A percentile compares a stretch with the other conserved stretches of the same genome.
Evolutionary conservation across 2,888 invertebrate genomes (phyloP).

Genomic region (Leucania comma): DNA sequence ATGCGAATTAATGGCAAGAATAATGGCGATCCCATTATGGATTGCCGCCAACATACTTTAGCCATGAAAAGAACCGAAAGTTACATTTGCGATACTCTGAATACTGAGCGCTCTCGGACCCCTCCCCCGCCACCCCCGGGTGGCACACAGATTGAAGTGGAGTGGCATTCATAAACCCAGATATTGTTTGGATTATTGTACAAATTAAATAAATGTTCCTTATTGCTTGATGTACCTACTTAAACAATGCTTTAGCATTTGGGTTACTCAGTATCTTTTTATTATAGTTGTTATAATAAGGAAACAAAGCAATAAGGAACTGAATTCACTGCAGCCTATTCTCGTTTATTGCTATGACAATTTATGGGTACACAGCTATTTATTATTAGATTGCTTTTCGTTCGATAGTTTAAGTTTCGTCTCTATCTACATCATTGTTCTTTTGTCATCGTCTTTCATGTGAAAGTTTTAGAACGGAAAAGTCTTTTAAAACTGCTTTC

Average conservation of each 20-base stretch:
- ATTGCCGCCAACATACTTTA: constrained; percentile 91
- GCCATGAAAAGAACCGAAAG: constrained; percentile 91
- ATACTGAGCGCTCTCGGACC: constrained; percentile 88
- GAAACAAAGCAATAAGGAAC: constrained; percentile 24
- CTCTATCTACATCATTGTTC: constrained; percentile 79
- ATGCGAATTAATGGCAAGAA: constrained; percentile 91
- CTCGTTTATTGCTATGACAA: constrained; percentile 27
- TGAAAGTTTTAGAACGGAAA: constrained; percentile 89
- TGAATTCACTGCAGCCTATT: constrained; percentile 24
- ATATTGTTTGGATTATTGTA: constrained; percentile 71
- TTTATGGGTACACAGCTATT: constrained; percentile 10
- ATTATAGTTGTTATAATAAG: constrained; percentile 25
- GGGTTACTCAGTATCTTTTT: constrained; percentile 40
- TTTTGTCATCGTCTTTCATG: constrained; percentile 85
- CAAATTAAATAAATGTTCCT: constrained; percentile 70
- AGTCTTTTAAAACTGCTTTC: constrained; percentile 89
- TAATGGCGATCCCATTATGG: constrained; percentile 91
- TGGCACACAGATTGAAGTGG: constrained; percentile 74
- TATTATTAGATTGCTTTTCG: constrained; percentile 23
- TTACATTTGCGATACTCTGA: constrained; percentile 91
- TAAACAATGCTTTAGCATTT: constrained; percentile 34
- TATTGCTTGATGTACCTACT: constrained; percentile 57
- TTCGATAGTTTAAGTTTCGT: constrained; percentile 52
- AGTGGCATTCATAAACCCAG: constrained; percentile 75
- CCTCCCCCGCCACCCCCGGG: constrained; percentile 67